Evolutionary conservation across 2,888 invertebrate genomes (phyloP).

Genomic region (Sminthurides aquaticus): DNA sequence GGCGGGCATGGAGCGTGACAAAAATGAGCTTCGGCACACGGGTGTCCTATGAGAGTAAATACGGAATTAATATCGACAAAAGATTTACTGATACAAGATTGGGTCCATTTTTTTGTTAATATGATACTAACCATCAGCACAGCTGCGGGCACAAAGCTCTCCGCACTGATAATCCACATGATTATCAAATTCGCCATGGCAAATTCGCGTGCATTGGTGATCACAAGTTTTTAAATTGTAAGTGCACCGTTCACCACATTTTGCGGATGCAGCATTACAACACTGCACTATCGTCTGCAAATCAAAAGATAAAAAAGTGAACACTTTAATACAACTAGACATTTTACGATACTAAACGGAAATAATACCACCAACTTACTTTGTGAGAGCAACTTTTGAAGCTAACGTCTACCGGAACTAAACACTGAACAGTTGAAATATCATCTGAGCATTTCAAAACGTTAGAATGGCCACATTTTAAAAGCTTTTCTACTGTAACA

Average conservation of each 20-base stretch:
- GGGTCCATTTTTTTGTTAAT: neutral
- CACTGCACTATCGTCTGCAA: too few relatives aligned
- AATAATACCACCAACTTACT: slow-evolving; percentile 11
- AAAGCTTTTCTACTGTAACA: slow-evolving; percentile 40
- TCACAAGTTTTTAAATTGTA: slow-evolving; percentile 54
- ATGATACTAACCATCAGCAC: slow-evolving; percentile 19
- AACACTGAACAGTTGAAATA: slow-evolving; percentile 12
- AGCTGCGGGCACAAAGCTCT: slow-evolving; percentile 27
- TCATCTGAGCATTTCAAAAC: neutral
- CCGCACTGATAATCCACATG: slow-evolving; percentile 47
- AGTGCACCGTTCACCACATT: too few relatives aligned
- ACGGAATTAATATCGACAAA: neutral
- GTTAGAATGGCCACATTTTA: slow-evolving; percentile 44
- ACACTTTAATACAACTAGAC: too few relatives aligned
- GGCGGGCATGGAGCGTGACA: slow-evolving; percentile 29
- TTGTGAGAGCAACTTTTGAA: slow-evolving; percentile 26
- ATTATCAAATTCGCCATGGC: too few relatives aligned
- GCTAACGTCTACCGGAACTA: slow-evolving; percentile 4
- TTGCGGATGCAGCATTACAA: too few relatives aligned
- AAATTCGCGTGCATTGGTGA: slow-evolving; percentile 55
- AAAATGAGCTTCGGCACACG: slow-evolving; percentile 20
- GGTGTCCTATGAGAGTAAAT: slow-evolving; percentile 19
- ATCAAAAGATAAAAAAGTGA: too few relatives aligned
- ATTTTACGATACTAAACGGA: too few relatives aligned
- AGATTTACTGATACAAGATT: neutral